Evolutionary conservation across 2,888 invertebrate species (phyloP).

Genomic region (Hypomecis punctinalis): DNA sequence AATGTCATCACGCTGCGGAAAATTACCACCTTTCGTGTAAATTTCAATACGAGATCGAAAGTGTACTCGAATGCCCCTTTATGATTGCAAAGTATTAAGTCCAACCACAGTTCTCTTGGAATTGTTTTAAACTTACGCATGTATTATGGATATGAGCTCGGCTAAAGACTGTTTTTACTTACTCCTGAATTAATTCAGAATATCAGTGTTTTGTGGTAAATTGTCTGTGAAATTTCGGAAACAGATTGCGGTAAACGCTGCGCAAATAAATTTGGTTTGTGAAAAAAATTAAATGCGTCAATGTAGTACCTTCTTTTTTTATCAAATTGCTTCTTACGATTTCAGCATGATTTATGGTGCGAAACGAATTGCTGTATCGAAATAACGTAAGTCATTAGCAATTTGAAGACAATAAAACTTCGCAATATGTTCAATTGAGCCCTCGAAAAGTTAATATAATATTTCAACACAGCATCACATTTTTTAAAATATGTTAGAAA

Average conservation of each 20-base stretch:
- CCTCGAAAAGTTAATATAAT: too few species aligned
- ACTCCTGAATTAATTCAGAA: conserved; percentile 60
- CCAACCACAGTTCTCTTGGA: conserved; percentile 60
- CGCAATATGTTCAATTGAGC: too few species aligned
- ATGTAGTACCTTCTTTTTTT: too few species aligned
- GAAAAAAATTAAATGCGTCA: neutral
- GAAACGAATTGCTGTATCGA: too few species aligned
- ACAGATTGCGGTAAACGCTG: conserved; percentile 44
- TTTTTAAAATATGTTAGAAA: too few species aligned
- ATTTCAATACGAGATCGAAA: conserved; percentile 77
- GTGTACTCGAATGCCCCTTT: conserved; percentile 62
- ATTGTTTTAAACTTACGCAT: conserved; percentile 65
- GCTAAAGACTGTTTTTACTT: conserved; percentile 63
- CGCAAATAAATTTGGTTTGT: conserved; percentile 26
- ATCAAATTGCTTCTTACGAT: too few species aligned
- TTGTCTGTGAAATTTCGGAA: conserved; percentile 68
- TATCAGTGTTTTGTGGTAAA: conserved; percentile 67
- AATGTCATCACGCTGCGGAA: conserved; percentile 78
- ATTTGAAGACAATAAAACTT: too few species aligned
- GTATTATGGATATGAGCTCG: conserved; percentile 69
- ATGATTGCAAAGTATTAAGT: conserved; percentile 63
- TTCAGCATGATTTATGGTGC: too few species aligned
- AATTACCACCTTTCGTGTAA: conserved; percentile 79
- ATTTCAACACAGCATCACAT: too few species aligned
- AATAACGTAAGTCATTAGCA: too few species aligned